phyloP scores from a whole-genome alignment of 2,888 invertebrate species.

The Syrista parreyssii region DNA sequence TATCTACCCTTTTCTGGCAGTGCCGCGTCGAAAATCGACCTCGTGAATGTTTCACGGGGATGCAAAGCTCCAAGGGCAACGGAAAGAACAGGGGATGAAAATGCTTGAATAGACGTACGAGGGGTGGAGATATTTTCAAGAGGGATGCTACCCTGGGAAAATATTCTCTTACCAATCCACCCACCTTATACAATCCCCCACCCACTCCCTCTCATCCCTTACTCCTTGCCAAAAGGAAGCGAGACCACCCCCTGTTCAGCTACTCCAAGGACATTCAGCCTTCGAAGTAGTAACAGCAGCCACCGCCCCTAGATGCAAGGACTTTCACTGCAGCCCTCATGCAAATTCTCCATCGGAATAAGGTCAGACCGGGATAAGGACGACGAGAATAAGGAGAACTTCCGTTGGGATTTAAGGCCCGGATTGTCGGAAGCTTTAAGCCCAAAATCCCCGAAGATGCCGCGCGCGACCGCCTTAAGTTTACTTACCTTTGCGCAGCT shows the following conservation, averaged over 20 bases:
- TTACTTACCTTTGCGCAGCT: not conserved
- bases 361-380: constrained; percentile 26
- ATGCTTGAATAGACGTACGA: not conserved
- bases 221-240: not conserved
- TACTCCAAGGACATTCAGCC: not conserved
- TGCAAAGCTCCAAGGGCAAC: not conserved
- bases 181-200: not conserved
- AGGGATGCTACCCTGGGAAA: not conserved
- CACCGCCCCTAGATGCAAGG: not conserved
- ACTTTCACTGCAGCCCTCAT: constrained; percentile 5
- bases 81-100: not conserved
- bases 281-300: not conserved
- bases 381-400: constrained; percentile 35
- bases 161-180: not conserved
- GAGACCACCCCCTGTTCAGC: not conserved
- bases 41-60: not conserved
- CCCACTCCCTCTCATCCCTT: no score
- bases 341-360: constrained; percentile 1
- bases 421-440: constrained; percentile 33
- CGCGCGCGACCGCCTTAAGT: not conserved
- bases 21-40: not conserved
- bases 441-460: constrained; percentile 30
- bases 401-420: constrained; percentile 11
- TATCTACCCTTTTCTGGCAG: not conserved
- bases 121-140: not conserved